phyloP scores from a whole-genome alignment of 2,113 vertebrate species.

The Macaca nemestrina region DNA sequence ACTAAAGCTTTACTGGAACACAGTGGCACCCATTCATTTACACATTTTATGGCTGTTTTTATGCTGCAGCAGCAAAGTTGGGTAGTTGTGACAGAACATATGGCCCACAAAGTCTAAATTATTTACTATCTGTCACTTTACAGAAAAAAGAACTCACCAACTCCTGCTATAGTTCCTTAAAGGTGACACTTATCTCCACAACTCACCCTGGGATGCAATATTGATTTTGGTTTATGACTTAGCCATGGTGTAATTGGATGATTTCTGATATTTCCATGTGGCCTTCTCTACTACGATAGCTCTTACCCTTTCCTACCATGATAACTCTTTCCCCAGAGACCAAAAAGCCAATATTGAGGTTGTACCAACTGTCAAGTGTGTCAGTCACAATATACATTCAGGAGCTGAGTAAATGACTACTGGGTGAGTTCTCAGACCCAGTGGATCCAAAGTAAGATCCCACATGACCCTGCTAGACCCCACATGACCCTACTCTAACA shows the following conservation, averaged over 20 bases:
- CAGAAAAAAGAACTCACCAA: not conserved
- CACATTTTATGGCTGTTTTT: not conserved
- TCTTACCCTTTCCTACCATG: not conserved
- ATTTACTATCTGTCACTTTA: not conserved
- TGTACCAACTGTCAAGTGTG: not conserved
- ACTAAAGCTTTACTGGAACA: not conserved
- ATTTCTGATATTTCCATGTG: too few relatives aligned
- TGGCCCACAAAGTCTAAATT: not conserved
- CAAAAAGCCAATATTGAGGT: not conserved
- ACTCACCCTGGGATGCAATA: not conserved
- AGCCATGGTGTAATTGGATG: not conserved
- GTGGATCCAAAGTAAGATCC: not conserved
- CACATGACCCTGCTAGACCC: not conserved
- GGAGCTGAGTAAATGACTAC: not conserved
- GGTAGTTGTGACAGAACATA: not conserved
- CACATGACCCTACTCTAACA: not conserved
- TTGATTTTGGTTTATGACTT: not conserved
- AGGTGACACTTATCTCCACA: not conserved
- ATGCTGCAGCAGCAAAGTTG: not conserved
- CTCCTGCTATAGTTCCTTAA: not conserved
- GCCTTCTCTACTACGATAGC: not conserved
- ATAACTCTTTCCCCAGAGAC: not conserved
- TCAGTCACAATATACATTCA: not conserved
- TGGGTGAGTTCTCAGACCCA: not conserved
- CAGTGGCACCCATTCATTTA: too few relatives aligned